Conservation (phyloP, 2,113 vertebrate species). For the Paratilapia polleni region DNA sequence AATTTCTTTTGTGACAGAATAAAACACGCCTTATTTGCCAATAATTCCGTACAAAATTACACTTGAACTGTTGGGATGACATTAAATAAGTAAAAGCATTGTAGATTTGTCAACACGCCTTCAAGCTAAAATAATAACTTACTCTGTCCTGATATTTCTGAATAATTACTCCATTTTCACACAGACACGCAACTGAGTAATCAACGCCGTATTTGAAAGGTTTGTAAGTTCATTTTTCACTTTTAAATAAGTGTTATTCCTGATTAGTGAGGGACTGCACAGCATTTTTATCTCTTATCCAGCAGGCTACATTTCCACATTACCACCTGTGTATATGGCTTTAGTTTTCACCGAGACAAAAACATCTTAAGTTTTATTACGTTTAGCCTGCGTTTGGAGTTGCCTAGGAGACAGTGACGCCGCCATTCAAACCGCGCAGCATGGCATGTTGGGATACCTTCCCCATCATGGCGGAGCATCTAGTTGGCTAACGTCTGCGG, state of each 20-base stretch:
- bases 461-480: slow-evolving; percentile 73
- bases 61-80: not conserved
- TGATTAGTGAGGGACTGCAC: no score
- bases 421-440: slow-evolving; percentile 65
- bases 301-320: not conserved
- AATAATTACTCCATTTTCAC: not conserved
- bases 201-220: no score
- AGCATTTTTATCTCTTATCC: no score
- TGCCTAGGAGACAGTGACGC: slow-evolving; percentile 69
- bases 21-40: not conserved
- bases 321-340: not conserved
- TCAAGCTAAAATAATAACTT: not conserved
- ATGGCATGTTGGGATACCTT: slow-evolving; percentile 70
- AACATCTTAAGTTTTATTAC: not conserved
- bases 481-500: slow-evolving; percentile 54
- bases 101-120: not conserved
- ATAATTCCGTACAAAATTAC: not conserved
- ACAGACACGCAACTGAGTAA: not conserved
- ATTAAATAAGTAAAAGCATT: not conserved
- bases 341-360: not conserved
- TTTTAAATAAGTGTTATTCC: not conserved
- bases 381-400: slow-evolving; percentile 27
- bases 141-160: not conserved
- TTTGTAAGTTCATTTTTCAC: no score
- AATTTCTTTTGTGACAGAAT: not conserved